A percentile compares a stretch with the other conserved stretches of the same genome.
Conservation (phyloP, 2,113 vertebrate genomes). For the Chaetodon trifascialis region DNA sequence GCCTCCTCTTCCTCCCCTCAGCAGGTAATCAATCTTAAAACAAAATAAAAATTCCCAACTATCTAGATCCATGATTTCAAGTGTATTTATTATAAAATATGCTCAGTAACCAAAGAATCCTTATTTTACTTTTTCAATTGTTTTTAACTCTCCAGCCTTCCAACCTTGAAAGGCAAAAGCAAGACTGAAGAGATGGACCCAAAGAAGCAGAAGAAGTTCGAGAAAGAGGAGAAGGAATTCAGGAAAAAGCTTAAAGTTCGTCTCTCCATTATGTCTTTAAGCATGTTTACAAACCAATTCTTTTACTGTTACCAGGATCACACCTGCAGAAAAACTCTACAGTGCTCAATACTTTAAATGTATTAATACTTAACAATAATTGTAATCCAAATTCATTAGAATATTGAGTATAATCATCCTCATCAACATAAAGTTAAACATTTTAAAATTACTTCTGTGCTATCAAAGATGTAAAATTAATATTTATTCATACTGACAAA, state of each 20-base stretch:
- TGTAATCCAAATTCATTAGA: neutral
- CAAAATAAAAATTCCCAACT: neutral
- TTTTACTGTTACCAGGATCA: neutral
- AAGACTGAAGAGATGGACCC: constrained; percentile 73
- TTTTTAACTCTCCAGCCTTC: constrained; percentile 59
- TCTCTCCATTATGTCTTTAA: neutral
- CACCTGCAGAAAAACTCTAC: neutral
- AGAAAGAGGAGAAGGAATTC: constrained; percentile 94
- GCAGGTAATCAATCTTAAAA: constrained; percentile 73
- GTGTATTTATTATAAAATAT: neutral
- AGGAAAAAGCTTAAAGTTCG: constrained; percentile 95
- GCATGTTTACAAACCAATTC: neutral
- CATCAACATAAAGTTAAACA: neutral
- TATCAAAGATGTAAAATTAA: neutral
- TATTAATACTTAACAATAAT: neutral
- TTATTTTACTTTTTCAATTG: no score
- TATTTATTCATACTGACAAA: neutral
- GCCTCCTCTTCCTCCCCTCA: constrained; percentile 73
- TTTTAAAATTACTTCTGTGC: neutral
- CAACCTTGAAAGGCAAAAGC: constrained; percentile 60
- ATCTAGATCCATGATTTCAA: neutral
- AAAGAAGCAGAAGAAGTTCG: constrained; percentile 89
- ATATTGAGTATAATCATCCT: neutral
- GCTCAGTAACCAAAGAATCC: neutral
- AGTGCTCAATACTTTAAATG: neutral